Percentiles rank a stretch among this genome's conserved stretches.
Evolutionary conservation across 23 tunicate species (phyloP).

Genomic region (Oikopleura vanhoeffeni): DNA sequence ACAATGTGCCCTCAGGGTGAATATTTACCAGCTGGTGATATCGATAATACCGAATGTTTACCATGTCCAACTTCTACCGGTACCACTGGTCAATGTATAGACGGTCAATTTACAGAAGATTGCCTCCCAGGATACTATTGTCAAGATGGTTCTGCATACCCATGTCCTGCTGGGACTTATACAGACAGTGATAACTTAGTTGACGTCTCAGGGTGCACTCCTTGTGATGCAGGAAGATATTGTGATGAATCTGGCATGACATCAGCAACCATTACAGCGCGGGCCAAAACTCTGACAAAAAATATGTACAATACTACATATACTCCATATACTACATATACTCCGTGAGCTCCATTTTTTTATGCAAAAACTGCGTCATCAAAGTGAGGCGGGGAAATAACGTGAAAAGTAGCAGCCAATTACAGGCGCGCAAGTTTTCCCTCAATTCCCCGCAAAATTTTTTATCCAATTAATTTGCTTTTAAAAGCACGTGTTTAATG

Average conservation of each 20-base stretch:
- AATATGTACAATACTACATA: too few species aligned
- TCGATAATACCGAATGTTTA: neutral
- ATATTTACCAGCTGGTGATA: constrained; percentile 16
- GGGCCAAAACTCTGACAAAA: too few species aligned
- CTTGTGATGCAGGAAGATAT: neutral
- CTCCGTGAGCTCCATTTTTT: too few species aligned
- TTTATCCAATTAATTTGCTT: too few species aligned
- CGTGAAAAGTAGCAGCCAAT: too few species aligned
- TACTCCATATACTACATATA: too few species aligned
- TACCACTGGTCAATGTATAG: neutral
- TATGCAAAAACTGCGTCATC: too few species aligned
- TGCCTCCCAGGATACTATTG: neutral
- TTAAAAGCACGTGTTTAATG: too few species aligned
- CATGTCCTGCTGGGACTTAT: neutral
- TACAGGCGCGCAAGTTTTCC: too few species aligned
- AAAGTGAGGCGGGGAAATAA: too few species aligned
- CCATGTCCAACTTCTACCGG: neutral
- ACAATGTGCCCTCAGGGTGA: constrained; percentile 29
- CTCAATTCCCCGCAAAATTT: too few species aligned
- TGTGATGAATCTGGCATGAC: neutral
- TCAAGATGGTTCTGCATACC: neutral
- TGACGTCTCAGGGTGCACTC: neutral
- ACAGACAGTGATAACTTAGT: neutral
- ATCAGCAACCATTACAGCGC: too few species aligned
- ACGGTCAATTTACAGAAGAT: neutral